These are phyloP conservation scores for Athene noctua DNA, from an alignment of 2,113 vertebrate genomes.

Conservation along the genomic window DNA sequence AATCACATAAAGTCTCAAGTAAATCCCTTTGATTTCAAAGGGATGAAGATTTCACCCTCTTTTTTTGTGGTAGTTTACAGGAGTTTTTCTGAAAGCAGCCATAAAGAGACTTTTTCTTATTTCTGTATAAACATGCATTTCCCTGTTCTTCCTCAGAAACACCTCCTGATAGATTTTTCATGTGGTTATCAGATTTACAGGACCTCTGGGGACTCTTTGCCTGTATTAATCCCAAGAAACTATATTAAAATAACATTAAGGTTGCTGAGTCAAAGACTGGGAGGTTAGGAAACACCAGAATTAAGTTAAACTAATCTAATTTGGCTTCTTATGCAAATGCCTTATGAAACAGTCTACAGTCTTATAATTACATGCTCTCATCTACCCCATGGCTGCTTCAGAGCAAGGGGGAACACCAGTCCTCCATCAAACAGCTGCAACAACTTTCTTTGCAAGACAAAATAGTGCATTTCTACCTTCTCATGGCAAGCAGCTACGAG, in stretches of 20 bases:
- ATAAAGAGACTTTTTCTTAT: background rate
- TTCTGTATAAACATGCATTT: background rate
- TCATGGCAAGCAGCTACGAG: background rate
- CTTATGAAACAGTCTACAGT: background rate
- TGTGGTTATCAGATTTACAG: slow-evolving; percentile 31
- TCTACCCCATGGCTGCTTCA: background rate
- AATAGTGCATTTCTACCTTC: background rate
- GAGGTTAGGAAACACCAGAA: slow-evolving; percentile 34
- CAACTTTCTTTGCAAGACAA: background rate
- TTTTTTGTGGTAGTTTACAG: background rate
- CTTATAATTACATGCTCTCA: background rate
- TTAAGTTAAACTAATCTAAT: slow-evolving; percentile 33
- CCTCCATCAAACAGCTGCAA: background rate
- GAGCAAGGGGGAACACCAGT: background rate
- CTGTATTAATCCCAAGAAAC: slow-evolving; percentile 32
- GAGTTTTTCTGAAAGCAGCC: background rate
- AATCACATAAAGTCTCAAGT: slow-evolving; percentile 34
- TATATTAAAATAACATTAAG: slow-evolving; percentile 32
- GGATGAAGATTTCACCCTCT: slow-evolving; percentile 27
- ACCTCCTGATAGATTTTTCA: background rate
- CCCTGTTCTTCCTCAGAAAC: background rate
- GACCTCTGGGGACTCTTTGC: slow-evolving; percentile 3
- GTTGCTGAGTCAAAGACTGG: slow-evolving; percentile 5
- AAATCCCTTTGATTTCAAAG: slow-evolving; percentile 48
- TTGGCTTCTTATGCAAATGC: slow-evolving; percentile 38